phyloP scores from a whole-genome alignment of 2,113 vertebrate genomes.

The Cyprinodon variegatus region DNA sequence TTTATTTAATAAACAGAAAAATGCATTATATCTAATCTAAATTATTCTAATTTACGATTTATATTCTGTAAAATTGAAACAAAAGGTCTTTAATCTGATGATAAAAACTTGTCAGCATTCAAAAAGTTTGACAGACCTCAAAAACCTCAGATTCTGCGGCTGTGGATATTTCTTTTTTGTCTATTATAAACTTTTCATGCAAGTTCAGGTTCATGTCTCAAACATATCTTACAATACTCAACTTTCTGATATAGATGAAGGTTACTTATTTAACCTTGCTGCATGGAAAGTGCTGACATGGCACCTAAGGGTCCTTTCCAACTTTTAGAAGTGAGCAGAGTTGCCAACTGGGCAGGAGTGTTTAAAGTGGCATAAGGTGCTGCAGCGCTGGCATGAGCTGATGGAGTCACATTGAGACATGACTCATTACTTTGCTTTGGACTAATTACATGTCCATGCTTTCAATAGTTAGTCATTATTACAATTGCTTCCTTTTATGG shows the following conservation, averaged over 20 bases:
- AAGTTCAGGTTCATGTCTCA: not conserved
- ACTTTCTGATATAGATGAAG: not conserved
- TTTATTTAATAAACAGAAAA: too few species aligned
- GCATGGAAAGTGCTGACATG: slow-evolving; percentile 23
- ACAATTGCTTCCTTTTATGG: slow-evolving; percentile 39
- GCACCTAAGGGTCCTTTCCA: slow-evolving; percentile 1
- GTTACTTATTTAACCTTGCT: not conserved
- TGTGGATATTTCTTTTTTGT: not conserved
- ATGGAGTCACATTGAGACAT: slow-evolving; percentile 60
- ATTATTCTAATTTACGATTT: too few species aligned
- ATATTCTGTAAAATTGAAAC: too few species aligned
- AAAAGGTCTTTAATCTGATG: too few species aligned
- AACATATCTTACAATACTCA: not conserved
- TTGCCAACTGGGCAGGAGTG: slow-evolving; percentile 36
- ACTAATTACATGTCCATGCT: slow-evolving; percentile 46
- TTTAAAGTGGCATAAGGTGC: slow-evolving; percentile 48
- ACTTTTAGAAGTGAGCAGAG: slow-evolving; percentile 9
- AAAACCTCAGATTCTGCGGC: not conserved
- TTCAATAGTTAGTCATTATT: slow-evolving; percentile 30
- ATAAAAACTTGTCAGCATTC: not conserved
- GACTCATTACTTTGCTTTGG: slow-evolving; percentile 59
- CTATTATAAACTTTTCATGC: not conserved
- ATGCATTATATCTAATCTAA: too few species aligned
- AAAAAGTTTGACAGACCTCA: not conserved
- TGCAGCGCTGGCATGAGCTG: slow-evolving; percentile 23